These are phyloP conservation scores for Pterostichus niger DNA, from an alignment of 2,888 invertebrate genomes.

Conservation along the genomic window DNA sequence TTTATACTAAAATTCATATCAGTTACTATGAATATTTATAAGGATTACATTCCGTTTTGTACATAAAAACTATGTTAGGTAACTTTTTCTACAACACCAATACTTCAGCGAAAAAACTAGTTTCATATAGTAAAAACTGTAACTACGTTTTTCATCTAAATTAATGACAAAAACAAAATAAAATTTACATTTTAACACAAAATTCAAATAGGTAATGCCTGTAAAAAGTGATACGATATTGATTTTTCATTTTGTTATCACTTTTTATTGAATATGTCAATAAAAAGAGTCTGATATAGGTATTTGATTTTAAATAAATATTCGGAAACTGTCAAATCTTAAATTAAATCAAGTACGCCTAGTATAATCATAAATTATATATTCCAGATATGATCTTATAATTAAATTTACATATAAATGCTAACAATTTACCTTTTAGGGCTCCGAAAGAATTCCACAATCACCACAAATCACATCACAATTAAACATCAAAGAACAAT, in stretches of 20 bases:
- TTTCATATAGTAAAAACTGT: conserved; percentile 16
- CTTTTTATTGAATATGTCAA: too few species aligned
- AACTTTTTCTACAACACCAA: neutral
- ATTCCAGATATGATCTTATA: neutral
- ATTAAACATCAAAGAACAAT: conserved; percentile 45
- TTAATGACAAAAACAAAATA: neutral
- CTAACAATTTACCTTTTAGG: conserved; percentile 32
- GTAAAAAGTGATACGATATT: neutral
- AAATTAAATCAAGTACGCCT: too few species aligned
- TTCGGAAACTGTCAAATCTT: too few species aligned
- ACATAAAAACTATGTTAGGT: too few species aligned
- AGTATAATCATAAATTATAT: too few species aligned
- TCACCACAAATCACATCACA: conserved; percentile 47
- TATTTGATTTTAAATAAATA: too few species aligned
- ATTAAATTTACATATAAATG: conserved; percentile 37
- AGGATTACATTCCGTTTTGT: neutral
- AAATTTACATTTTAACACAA: conserved; percentile 24
- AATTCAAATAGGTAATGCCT: neutral
- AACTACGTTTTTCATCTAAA: neutral
- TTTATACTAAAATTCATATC: neutral
- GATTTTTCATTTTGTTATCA: neutral
- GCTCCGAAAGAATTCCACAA: conserved; percentile 1
- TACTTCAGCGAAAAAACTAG: conserved; percentile 4
- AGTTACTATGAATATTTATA: conserved; percentile 7
- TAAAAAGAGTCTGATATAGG: too few species aligned